Evolutionary conservation across 2,113 vertebrate species (phyloP), one percentile per base, ranked within the genome.

Genomic region (Chaetorhynchus papuensis): DNA sequence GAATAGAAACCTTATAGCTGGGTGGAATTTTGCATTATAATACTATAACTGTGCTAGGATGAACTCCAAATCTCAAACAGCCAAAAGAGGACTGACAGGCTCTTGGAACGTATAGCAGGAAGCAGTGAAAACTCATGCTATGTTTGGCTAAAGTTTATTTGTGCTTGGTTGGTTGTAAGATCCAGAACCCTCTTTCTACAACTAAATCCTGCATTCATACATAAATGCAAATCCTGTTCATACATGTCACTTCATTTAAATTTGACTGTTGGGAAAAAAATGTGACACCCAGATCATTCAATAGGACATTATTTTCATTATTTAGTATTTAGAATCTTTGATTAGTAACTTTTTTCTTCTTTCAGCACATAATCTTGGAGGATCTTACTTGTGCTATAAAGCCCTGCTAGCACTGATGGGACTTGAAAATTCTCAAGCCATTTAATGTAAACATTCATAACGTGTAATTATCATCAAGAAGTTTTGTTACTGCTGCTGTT

Each of bases 21-120:
- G 30, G 17, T 68, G 39, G 37, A 33, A 2, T 60, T 87, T 69
- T 59, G 39, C 41, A 41, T 56, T 83, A 33, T 45, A 90, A 56
- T 88, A 26, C 13, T 3, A 6, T 52, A 59, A 56, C 47, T 91
- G 27, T 87, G 44, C 45, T 50, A 50, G 35, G n/a, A 57, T 70
- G 45, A 82, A 4, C 60, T 84, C 26, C 45, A 54, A 74, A 61
- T 75, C 13, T 54, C n/a, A 82, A 63, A 57, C 1, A 6, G 10
- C 65, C 15, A 18, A 15, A 70, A 85, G 33, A 53, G 39, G 22
- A 65, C 30, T n/a, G 42, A 31, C 19, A 27, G 22, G 35, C n/a
- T 66, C 8, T 47, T 17, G 15, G n/a, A 75, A 47, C 2, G 0
- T 47, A 4, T n/a, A 49, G n/a, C 11, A 7, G 18, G 20, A 75